Percentiles rank a stretch among this genome's conserved stretches.
phyloP scores from a whole-genome alignment of 2,797 vertebrate species.

The Podarcis lilfordi region DNA sequence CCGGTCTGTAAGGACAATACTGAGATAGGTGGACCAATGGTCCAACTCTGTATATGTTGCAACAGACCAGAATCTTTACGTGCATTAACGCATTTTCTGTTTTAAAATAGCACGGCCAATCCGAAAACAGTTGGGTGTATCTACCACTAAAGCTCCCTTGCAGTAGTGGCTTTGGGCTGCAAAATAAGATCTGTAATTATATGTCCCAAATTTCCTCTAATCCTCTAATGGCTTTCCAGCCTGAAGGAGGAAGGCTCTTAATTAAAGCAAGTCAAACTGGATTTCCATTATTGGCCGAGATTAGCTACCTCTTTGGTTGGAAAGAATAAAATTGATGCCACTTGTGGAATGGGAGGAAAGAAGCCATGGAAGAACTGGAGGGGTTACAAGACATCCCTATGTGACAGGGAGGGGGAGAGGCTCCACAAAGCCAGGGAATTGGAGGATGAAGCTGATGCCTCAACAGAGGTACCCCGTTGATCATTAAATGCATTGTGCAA shows the following conservation, averaged over 20 bases:
- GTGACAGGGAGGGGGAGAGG: neutral
- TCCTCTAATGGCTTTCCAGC: conserved; percentile 10
- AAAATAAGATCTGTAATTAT: accelerated
- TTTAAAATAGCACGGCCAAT: neutral
- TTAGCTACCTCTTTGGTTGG: neutral
- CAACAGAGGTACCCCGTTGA: too few species aligned
- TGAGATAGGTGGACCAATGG: too few species aligned
- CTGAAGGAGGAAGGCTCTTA: neutral
- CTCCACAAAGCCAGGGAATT: neutral
- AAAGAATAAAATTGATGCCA: neutral
- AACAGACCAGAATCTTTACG: neutral
- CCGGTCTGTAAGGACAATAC: too few species aligned
- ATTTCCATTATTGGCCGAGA: neutral
- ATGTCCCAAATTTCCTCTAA: accelerated
- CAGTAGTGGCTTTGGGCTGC: accelerated
- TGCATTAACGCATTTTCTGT: neutral
- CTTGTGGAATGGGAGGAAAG: neutral
- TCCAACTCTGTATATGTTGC: neutral
- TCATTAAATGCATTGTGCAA: too few species aligned
- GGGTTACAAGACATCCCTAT: neutral
- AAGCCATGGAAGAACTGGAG: neutral
- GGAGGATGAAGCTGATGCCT: too few species aligned
- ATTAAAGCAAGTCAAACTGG: neutral
- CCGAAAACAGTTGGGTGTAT: neutral
- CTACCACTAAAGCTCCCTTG: accelerated